Conservation (phyloP, 2,113 vertebrate genomes). For the Campylomormyrus numenius region DNA sequence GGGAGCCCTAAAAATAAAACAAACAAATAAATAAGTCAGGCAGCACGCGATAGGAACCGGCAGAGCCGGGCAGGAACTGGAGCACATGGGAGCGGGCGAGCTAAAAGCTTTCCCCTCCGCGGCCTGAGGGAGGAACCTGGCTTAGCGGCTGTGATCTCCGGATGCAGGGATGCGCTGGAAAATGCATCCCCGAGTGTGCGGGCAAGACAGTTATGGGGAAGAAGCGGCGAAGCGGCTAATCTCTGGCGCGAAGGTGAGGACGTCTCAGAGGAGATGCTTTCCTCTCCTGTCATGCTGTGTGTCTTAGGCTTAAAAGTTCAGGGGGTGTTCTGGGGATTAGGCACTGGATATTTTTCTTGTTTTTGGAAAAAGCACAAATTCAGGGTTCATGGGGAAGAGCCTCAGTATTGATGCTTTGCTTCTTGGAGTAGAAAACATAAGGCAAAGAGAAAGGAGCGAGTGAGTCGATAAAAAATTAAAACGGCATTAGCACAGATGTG, state of each 20-base stretch:
- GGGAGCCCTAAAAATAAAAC: neutral
- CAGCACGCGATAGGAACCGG: neutral
- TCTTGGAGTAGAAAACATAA: slow-evolving; percentile 16
- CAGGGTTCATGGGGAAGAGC: neutral
- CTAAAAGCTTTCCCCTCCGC: neutral
- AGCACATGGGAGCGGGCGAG: neutral
- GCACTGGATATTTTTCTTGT: neutral
- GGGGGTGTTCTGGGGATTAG: neutral
- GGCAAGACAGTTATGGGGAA: neutral
- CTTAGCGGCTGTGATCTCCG: neutral
- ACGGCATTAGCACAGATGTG: slow-evolving; percentile 53
- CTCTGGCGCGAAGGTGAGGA: neutral
- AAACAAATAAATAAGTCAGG: neutral
- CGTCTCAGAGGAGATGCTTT: neutral
- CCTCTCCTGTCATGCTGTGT: neutral
- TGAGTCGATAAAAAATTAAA: slow-evolving; percentile 54
- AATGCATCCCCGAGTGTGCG: neutral
- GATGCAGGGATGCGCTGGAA: neutral
- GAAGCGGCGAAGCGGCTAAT: neutral
- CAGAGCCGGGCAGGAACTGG: neutral
- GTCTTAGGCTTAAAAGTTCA: neutral
- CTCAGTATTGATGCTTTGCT: neutral
- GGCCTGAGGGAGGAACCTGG: neutral
- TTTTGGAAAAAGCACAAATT: neutral
- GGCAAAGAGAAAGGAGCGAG: slow-evolving; percentile 35